Base-by-base conservation (phyloP, 2,888 invertebrate species). In the Dynastes maya region DNA sequence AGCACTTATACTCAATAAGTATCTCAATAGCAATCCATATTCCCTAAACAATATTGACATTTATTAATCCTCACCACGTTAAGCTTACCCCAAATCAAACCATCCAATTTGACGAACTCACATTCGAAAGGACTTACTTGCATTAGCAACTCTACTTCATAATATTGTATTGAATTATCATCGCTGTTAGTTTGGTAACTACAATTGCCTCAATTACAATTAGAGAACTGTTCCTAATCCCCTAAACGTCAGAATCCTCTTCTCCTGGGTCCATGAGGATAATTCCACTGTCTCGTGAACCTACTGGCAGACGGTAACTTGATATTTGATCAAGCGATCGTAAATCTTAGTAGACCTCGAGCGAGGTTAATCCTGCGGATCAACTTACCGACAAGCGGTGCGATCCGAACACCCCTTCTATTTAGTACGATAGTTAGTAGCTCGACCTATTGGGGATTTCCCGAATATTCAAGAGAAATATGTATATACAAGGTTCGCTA, bases 341-440 rank as follows among this genome's bases (percentile, higher is more conserved):
- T 74, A 74, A 74, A 74, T 74, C 72, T 74, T 45, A 61, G 61
- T 27, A 61, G 55, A 16, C 55, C 37, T 61, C 22, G 61, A 40
- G 22, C 61, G 37, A 61, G 45, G 61, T 61, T 61, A 74, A 61
- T 61, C 22, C 72, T 40, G 61, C 22, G 55, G 27, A 74, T 61
- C 72, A 74, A 74, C 72, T 53, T 61, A 51, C 29, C 29, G 27
- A 63, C 55, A 22, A 32, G 63, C 63, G 27, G 63, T 27, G 63
- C 29, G 13, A 63, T 63, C 13, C 32, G 32, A 9, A 32, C 27
- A 55, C 55, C 22, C 5, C 22, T 8, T 22, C 8, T 16, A 2
- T 55, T 6, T 55, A 22, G 22, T 55, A 55, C 55, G 22, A 55
- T 63, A 63, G 63, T 13, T 32, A 63, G 13, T 29, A 32, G 32